A percentile compares a stretch with the other conserved stretches of the same genome.
These are phyloP conservation scores for Myiozetetes cayanensis DNA, from an alignment of 2,113 vertebrate genomes.

Conservation along the genomic window DNA sequence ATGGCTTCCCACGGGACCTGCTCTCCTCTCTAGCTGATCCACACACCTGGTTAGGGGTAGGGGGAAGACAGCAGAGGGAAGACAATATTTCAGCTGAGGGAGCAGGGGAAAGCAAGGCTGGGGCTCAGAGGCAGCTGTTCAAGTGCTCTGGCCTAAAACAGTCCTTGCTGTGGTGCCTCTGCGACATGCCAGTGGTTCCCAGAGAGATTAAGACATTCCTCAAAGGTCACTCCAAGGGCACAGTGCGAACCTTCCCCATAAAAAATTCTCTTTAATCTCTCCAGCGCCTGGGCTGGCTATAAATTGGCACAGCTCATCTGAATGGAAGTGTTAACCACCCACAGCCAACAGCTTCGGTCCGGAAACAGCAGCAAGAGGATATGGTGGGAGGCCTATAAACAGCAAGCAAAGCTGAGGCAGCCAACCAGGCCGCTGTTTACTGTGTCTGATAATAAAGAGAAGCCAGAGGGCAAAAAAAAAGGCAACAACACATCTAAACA, in stretches of 20 bases:
- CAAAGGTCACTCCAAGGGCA: slow-evolving; percentile 69
- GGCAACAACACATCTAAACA: slow-evolving; percentile 24
- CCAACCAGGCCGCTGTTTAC: slow-evolving; percentile 41
- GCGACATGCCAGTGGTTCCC: background rate
- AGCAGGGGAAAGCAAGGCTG: background rate
- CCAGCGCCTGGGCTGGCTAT: slow-evolving; percentile 54
- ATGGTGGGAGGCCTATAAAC: slow-evolving; percentile 62
- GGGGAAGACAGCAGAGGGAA: background rate
- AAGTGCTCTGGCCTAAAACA: background rate
- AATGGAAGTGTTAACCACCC: slow-evolving; percentile 69
- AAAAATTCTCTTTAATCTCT: slow-evolving; percentile 67
- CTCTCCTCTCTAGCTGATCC: slow-evolving; percentile 8
- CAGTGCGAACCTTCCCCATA: slow-evolving; percentile 26
- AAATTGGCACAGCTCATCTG: slow-evolving; percentile 61
- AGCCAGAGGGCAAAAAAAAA: slow-evolving; percentile 21
- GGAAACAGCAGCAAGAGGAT: slow-evolving; percentile 69
- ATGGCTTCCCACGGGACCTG: background rate
- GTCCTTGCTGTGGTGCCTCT: background rate
- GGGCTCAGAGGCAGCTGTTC: background rate
- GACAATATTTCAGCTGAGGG: rapidly evolving
- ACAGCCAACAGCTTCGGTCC: slow-evolving; percentile 63
- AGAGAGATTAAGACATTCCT: slow-evolving; percentile 34
- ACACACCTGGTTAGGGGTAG: background rate
- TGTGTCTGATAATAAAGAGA: slow-evolving; percentile 19
- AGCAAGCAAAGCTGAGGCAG: slow-evolving; percentile 45